Base-by-base conservation (phyloP, 2,797 vertebrate species). In the Sebastes alutus region DNA sequence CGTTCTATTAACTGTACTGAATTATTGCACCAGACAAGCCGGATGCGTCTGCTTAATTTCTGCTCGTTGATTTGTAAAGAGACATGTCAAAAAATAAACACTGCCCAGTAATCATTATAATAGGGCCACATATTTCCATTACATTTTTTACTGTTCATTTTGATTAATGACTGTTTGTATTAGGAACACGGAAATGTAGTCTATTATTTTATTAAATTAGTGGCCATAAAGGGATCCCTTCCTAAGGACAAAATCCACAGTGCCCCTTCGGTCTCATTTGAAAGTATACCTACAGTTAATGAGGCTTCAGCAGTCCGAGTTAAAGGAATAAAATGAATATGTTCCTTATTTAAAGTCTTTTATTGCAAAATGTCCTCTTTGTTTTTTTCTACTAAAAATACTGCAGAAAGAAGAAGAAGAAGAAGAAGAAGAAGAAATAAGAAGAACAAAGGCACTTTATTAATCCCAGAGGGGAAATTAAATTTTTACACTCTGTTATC, bases 1-100 rank as follows among this genome's bases (percentile, higher is more conserved):
- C 56, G 63, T 75, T 90, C 35, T 72, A 56, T 78, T 85, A 80
- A 46, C 64, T n/a, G 10, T 74, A 82, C 25, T 75, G 16, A 59
- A 67, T 86, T 62, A 78, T 56, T 16, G 71, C 12, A 29, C 12
- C 65, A 65, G 60, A 61, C 30, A 25, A 7, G 59, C 35, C 4
- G 38, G 64, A 65, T 72, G 55, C 35, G 5, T 76, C 70, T 82
- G 67, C 27, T 81, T 75, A 10, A 75, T 80, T 67, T 85, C 59
- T 66, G 63, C 58, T 42, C 0, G 3, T 3, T 62, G 14, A 30
- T 30, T 66, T 72, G 27, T 52, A 23, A 42, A n/a, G 25, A 65
- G 22, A 73, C 29, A n/a, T 35, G 23, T 35, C n/a, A 13, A 35
- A 65, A 33, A 82, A 68, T 20, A 63, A 61, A 46, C 54, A 30